phyloP scores from a whole-genome alignment of 2,888 invertebrate species.

The Allacma fusca region DNA sequence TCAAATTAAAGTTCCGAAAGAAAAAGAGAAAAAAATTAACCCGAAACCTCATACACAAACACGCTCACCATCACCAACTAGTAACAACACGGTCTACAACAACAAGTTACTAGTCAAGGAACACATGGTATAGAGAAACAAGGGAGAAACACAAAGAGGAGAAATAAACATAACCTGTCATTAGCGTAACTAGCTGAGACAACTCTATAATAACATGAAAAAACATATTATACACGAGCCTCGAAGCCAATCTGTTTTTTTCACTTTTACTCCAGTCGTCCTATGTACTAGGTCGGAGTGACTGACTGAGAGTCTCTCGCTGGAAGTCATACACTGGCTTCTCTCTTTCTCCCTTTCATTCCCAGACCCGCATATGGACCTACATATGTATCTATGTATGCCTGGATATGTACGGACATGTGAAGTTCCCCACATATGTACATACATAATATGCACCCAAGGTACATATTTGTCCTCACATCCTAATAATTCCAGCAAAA shows the following conservation, averaged over 20 bases:
- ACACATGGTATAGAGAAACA: constrained; percentile 10
- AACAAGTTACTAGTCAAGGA: not conserved
- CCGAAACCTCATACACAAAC: constrained; percentile 35
- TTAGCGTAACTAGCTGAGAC: constrained; percentile 46
- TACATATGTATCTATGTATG: not conserved
- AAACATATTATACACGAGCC: constrained; percentile 46
- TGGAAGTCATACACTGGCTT: constrained; percentile 16
- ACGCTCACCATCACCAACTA: constrained; percentile 28
- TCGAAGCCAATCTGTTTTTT: constrained; percentile 45
- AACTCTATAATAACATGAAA: constrained; percentile 44
- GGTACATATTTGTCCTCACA: too few species aligned
- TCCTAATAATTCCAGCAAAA: too few species aligned
- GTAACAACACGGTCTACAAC: not conserved
- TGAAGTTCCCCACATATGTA: too few species aligned
- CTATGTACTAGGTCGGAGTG: not conserved
- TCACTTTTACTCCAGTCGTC: constrained; percentile 21
- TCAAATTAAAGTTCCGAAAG: constrained; percentile 43
- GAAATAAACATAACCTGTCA: constrained; percentile 47
- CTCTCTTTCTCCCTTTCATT: not conserved
- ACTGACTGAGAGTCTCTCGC: not conserved
- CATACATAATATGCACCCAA: not conserved
- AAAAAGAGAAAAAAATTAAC: constrained; percentile 31
- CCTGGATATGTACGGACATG: not conserved
- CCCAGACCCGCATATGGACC: not conserved
- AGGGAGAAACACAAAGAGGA: constrained; percentile 37